phyloP scores from a whole-genome alignment of 2,797 vertebrate genomes.

The Coccyzus lansbergi region DNA sequence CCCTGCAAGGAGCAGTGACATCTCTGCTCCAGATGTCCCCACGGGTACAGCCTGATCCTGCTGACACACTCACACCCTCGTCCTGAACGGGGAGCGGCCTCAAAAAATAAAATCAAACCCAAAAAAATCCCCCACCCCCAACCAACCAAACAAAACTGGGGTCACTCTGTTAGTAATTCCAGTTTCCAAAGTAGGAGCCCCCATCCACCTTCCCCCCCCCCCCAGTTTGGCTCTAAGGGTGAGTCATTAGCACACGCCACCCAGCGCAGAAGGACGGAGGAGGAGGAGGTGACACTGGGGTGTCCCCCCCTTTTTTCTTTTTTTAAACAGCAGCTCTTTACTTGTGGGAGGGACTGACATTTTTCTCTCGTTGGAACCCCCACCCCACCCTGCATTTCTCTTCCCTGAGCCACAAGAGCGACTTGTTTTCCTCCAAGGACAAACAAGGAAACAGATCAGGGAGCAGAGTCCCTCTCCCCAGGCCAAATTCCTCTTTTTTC shows the following conservation, averaged over 20 bases:
- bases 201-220: neutral
- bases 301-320: neutral
- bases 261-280: neutral
- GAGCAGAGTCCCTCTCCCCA: neutral
- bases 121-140: no score
- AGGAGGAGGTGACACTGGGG: constrained; percentile 1
- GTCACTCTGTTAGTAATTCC: neutral
- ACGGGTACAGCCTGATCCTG: neutral
- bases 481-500: neutral
- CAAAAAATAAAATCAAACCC: no score
- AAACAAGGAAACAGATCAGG: neutral
- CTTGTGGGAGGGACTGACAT: neutral
- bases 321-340: neutral
- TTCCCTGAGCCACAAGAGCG: neutral
- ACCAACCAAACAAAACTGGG: neutral
- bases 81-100: neutral
- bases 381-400: accelerated
- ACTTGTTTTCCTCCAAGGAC: neutral
- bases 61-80: neutral
- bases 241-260: neutral
- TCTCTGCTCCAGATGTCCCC: neutral
- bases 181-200: neutral
- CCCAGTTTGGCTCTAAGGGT: neutral
- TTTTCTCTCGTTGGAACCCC: neutral
- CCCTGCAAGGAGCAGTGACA: constrained; percentile 25